Conservation (phyloP, 2,888 invertebrate genomes). For the Gnatocerus cornutus region DNA sequence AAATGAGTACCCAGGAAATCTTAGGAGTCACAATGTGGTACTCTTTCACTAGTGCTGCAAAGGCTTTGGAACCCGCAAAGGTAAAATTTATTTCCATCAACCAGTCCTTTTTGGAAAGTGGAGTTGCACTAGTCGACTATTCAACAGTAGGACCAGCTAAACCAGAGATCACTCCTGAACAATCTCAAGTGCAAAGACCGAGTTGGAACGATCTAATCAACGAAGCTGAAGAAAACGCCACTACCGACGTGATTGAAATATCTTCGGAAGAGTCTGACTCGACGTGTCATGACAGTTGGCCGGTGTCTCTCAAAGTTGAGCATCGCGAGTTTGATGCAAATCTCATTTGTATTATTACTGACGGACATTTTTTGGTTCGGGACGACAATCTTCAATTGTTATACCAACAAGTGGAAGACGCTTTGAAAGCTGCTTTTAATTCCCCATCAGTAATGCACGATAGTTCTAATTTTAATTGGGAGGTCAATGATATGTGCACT, state of each 20-base stretch:
- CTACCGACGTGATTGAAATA: neutral
- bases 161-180: conserved; percentile 4
- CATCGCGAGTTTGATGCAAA: conserved; percentile 74
- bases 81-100: conserved; percentile 80
- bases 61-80: conserved; percentile 79
- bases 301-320: conserved; percentile 73
- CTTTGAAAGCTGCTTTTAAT: conserved; percentile 59
- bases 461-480: neutral
- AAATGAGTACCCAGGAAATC: conserved; percentile 28
- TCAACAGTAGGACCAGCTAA: neutral
- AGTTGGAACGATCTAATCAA: conserved; percentile 1
- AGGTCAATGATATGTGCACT: conserved; percentile 75
- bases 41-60: conserved; percentile 75
- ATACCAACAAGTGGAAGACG: conserved; percentile 61
- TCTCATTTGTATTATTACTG: conserved; percentile 77
- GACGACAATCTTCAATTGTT: conserved; percentile 59
- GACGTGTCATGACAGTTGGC: conserved; percentile 71
- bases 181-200: neutral
- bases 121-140: conserved; percentile 66
- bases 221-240: conserved; percentile 8
- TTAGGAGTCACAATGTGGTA: conserved; percentile 78
- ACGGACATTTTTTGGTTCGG: conserved; percentile 71
- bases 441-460: neutral
- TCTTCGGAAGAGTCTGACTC: neutral
- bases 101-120: conserved; percentile 77